A percentile compares a stretch with the other conserved stretches of the same genome.
These are phyloP conservation scores for Dolichopus griseipennis DNA, from an alignment of 2,888 invertebrate species.

Conservation along the genomic window DNA sequence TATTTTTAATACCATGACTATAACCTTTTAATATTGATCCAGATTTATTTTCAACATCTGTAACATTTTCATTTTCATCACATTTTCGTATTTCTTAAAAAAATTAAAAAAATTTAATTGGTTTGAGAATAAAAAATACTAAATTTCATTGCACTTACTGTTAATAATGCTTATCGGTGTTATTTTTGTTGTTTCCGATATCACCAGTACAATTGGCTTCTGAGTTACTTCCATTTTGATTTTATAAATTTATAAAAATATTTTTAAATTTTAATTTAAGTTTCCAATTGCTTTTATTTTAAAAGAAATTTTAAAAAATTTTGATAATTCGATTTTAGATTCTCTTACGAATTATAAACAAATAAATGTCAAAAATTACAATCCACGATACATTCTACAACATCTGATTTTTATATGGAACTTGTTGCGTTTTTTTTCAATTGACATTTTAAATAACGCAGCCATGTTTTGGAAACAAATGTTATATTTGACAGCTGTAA, in stretches of 20 bases:
- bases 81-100: conserved; percentile 19
- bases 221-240: neutral
- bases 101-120: neutral
- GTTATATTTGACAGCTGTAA: too few species aligned
- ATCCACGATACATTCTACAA: neutral
- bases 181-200: neutral
- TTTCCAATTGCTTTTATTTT: too few species aligned
- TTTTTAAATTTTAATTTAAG: too few species aligned
- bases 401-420: too few species aligned
- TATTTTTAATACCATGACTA: conserved; percentile 26
- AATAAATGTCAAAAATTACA: neutral
- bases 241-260: neutral
- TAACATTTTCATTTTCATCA: conserved; percentile 21
- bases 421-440: too few species aligned
- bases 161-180: conserved; percentile 21
- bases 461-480: neutral
- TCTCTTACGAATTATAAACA: neutral
- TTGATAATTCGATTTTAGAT: too few species aligned
- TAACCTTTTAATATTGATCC: conserved; percentile 23
- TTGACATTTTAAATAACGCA: neutral
- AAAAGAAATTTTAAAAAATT: too few species aligned
- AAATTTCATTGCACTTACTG: conserved; percentile 17
- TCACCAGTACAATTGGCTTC: neutral
- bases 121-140: conserved; percentile 8
- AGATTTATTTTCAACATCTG: conserved; percentile 12